A percentile compares a stretch with the other conserved stretches of the same genome.
These are phyloP conservation scores for Drosophila ananassae DNA, from an alignment of 1,140 invertebrate genomes.

Conservation along the genomic window DNA sequence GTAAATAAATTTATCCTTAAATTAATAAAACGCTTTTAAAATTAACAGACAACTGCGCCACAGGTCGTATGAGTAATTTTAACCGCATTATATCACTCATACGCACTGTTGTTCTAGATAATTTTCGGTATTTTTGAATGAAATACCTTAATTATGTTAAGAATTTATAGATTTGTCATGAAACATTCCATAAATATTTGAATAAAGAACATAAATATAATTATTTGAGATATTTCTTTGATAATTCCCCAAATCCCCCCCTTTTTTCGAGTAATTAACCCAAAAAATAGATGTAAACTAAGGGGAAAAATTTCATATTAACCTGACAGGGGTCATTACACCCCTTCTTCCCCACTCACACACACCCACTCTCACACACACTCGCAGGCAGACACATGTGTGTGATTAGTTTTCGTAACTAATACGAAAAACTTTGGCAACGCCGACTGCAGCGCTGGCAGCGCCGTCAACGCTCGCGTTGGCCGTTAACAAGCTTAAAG, in stretches of 20 bases:
- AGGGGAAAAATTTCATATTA: conserved; percentile 48
- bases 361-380: not conserved
- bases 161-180: too few species aligned
- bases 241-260: not conserved
- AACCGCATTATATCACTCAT: not conserved
- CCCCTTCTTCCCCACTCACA: not conserved
- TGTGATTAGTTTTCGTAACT: conserved; percentile 48
- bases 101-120: not conserved
- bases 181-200: too few species aligned
- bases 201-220: too few species aligned
- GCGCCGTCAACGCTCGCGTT: conserved; percentile 2
- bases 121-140: not conserved
- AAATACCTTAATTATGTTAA: too few species aligned
- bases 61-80: not conserved
- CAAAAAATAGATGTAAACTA: conserved; percentile 27
- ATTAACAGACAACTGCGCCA: too few species aligned
- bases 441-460: not conserved
- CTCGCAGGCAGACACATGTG: conserved; percentile 9
- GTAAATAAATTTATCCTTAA: too few species aligned
- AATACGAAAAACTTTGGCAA: conserved; percentile 48
- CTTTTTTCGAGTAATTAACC: conserved; percentile 28
- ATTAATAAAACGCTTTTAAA: too few species aligned
- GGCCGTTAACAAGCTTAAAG: conserved; percentile 78
- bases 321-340: conserved; percentile 30
- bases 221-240: too few species aligned